Percentiles rank a stretch among this genome's conserved stretches.
Conservation (phyloP, 2,888 invertebrate genomes). For the Busseola fusca region DNA sequence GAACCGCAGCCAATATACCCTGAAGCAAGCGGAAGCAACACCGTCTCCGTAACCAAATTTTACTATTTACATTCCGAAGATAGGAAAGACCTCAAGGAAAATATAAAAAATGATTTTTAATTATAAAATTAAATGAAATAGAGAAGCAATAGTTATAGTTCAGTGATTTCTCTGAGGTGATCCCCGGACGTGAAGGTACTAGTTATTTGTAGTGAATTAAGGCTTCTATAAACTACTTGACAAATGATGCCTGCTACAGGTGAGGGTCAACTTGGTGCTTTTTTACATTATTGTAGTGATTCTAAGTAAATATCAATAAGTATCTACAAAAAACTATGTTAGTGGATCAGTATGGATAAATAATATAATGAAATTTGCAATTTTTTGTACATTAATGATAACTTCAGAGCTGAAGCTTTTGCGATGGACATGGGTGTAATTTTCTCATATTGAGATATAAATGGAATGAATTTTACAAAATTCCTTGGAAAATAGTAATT, state of each 20-base stretch:
- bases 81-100: slow-evolving; percentile 79
- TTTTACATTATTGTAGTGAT: slow-evolving; percentile 78
- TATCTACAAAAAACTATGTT: slow-evolving; percentile 84
- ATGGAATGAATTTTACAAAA: slow-evolving; percentile 22
- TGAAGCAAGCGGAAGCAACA: slow-evolving; percentile 91
- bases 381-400: slow-evolving; percentile 66
- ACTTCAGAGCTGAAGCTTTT: slow-evolving; percentile 58
- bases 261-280: slow-evolving; percentile 83
- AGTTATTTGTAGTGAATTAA: slow-evolving; percentile 81
- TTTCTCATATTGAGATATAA: slow-evolving; percentile 45
- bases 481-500: slow-evolving; percentile 16
- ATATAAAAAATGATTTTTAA: slow-evolving; percentile 17
- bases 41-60: slow-evolving; percentile 88
- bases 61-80: slow-evolving; percentile 84
- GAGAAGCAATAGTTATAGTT: slow-evolving; percentile 13
- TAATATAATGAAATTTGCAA: slow-evolving; percentile 58
- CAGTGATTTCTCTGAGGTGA: slow-evolving; percentile 74
- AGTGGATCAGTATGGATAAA: slow-evolving; percentile 83
- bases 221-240: slow-evolving; percentile 76
- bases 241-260: slow-evolving; percentile 77
- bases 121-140: slow-evolving; percentile 5
- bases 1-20: slow-evolving; percentile 97
- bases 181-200: slow-evolving; percentile 75
- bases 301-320: slow-evolving; percentile 68
- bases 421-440: slow-evolving; percentile 41